phyloP scores from a whole-genome alignment of 2,888 invertebrate species.

The Sipunculus nudus region DNA sequence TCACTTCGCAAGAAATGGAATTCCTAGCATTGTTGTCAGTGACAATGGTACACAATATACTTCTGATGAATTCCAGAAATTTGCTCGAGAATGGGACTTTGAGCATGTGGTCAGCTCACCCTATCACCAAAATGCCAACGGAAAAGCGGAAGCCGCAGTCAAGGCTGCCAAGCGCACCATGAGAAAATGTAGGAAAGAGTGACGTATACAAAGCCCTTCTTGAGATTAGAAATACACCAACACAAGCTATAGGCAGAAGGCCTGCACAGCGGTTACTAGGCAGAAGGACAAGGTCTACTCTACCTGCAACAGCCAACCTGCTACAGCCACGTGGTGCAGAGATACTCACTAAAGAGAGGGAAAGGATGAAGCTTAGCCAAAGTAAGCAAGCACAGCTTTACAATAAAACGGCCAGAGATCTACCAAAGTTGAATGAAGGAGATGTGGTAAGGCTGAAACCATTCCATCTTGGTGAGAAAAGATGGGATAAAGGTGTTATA shows the following conservation, averaged over 20 bases:
- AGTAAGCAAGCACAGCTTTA: neutral
- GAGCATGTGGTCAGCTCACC: conserved; percentile 32
- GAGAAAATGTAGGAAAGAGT: conserved; percentile 8
- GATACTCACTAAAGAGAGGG: neutral
- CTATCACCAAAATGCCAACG: conserved; percentile 32
- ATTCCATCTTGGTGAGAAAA: neutral
- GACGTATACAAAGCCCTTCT: conserved; percentile 5
- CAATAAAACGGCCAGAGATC: neutral
- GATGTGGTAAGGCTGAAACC: neutral
- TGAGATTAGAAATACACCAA: conserved; percentile 5
- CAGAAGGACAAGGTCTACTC: neutral
- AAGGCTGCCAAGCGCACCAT: conserved; percentile 33
- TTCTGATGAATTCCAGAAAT: conserved; percentile 19
- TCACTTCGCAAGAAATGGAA: conserved; percentile 25
- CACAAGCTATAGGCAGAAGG: neutral
- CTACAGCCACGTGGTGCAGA: neutral
- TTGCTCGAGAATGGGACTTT: conserved; percentile 33
- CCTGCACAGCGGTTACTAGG: neutral
- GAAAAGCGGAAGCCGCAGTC: conserved; percentile 38
- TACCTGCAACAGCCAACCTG: neutral
- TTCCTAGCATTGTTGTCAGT: conserved; percentile 21
- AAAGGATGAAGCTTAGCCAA: neutral
- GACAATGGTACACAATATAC: conserved; percentile 35
- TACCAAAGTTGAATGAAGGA: neutral
- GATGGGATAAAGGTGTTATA: neutral